Evolutionary conservation across 2,797 vertebrate species (phyloP).

Genomic region (Pangasius djambal): DNA sequence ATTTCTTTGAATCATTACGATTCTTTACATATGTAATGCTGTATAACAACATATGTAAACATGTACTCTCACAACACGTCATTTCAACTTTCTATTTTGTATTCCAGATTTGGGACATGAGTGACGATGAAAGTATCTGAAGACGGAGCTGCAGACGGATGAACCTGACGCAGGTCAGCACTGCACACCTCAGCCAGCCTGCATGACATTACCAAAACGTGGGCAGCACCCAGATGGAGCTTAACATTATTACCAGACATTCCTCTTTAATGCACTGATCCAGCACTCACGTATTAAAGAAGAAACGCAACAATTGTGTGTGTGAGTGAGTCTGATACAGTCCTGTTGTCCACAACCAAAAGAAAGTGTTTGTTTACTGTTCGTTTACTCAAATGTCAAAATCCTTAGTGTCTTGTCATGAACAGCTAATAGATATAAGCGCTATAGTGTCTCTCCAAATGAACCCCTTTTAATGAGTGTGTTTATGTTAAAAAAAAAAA

Average conservation of each 20-base stretch:
- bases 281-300: neutral
- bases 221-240: neutral
- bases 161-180: neutral
- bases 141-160: neutral
- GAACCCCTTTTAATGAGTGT: neutral
- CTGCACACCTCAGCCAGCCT: neutral
- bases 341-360: neutral
- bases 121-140: slow-evolving; percentile 95
- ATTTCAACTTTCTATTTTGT: neutral
- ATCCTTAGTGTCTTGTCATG: neutral
- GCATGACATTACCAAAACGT: neutral
- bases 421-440: neutral
- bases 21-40: neutral
- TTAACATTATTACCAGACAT: neutral
- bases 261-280: neutral
- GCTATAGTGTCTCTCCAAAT: neutral
- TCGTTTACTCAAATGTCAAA: neutral
- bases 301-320: neutral
- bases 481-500: neutral
- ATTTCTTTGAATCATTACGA: neutral
- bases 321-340: too few species aligned
- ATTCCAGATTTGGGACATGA: slow-evolving; percentile 97
- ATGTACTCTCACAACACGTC: too few species aligned
- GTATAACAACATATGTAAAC: neutral
- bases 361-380: neutral